Evolutionary conservation across 2,888 invertebrate species (phyloP).

Genomic region (Pegoplata infirma): DNA sequence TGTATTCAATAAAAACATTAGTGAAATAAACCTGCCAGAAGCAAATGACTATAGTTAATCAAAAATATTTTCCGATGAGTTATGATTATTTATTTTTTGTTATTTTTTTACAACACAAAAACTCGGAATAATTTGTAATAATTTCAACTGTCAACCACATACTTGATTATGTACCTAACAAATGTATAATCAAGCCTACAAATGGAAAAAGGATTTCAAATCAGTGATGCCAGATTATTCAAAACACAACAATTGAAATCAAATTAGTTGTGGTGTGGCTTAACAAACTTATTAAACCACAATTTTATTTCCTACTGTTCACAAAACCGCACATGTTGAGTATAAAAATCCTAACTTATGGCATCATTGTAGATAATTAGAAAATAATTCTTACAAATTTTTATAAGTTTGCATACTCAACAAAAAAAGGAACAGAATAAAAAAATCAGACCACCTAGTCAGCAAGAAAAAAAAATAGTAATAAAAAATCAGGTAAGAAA

Average conservation of each 20-base stretch:
- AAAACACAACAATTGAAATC: neutral
- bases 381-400: neutral
- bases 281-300: neutral
- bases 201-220: neutral
- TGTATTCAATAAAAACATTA: neutral
- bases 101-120: neutral
- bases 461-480: conserved; percentile 1
- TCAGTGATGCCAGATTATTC: neutral
- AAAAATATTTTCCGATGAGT: neutral
- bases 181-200: neutral
- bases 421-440: neutral
- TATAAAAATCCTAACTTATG: neutral
- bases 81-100: neutral
- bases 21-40: neutral
- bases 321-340: no score
- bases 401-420: neutral
- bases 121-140: neutral
- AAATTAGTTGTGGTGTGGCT: no score
- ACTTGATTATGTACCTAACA: neutral
- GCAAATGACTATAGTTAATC: neutral
- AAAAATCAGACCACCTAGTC: neutral
- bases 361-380: neutral
- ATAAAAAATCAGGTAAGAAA: neutral
- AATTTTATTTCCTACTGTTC: neutral
- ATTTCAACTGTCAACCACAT: neutral